Percentiles rank a stretch among this genome's conserved stretches.
Evolutionary conservation across 2,113 vertebrate species (phyloP).

Genomic region (Tragelaphus buxtoni): DNA sequence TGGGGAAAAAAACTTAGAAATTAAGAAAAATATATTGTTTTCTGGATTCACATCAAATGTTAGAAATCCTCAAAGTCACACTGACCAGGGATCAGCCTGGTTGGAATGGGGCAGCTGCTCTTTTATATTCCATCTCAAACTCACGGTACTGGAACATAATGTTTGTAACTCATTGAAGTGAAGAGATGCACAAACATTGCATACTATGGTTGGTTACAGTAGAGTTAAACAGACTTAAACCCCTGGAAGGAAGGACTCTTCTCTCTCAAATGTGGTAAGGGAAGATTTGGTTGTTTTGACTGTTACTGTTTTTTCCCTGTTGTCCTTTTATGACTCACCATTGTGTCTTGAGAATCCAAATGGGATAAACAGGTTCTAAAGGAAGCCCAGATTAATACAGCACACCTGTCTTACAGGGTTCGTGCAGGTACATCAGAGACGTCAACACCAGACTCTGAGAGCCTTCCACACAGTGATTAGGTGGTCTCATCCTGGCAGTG

Average conservation of each 20-base stretch:
- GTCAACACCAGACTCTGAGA: neutral
- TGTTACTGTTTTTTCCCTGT: neutral
- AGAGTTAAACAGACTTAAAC: neutral
- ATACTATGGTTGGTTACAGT: neutral
- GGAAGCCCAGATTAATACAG: neutral
- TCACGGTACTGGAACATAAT: neutral
- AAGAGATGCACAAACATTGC: neutral
- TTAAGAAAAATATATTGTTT: neutral
- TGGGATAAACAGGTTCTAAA: neutral
- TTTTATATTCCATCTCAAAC: neutral
- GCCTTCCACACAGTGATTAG: conserved; percentile 28
- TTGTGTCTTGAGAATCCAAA: neutral
- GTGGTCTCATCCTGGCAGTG: conserved; percentile 3
- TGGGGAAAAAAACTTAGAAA: neutral
- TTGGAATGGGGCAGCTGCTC: neutral
- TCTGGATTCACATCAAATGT: neutral
- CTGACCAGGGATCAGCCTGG: neutral
- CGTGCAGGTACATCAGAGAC: neutral
- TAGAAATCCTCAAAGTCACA: neutral
- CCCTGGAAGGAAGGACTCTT: neutral
- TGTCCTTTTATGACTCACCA: neutral
- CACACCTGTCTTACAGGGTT: neutral
- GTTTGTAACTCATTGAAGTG: neutral
- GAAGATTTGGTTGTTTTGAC: neutral
- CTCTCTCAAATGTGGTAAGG: neutral